A percentile compares a stretch with the other conserved stretches of the same genome.
Evolutionary conservation across 2,888 invertebrate genomes (phyloP).

Genomic region (Habroteleia sp.): DNA sequence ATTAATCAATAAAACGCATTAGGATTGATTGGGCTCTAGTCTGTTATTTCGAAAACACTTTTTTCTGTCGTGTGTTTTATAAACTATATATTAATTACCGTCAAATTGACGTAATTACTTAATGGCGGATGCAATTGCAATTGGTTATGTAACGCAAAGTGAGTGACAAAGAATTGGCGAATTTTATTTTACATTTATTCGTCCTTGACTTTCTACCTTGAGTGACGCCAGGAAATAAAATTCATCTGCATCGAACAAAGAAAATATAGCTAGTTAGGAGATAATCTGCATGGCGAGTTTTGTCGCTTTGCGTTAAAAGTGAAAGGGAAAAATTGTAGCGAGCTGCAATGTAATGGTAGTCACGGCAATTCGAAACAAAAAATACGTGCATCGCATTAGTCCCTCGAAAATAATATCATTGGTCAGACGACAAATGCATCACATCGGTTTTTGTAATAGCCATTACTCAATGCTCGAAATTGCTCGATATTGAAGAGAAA

Average conservation of each 20-base stretch:
- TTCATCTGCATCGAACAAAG: conserved; percentile 30
- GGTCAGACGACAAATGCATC: conserved; percentile 21
- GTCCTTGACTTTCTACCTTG: conserved; percentile 59
- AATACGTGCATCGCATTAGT: conserved; percentile 52
- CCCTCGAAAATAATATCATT: conserved; percentile 44
- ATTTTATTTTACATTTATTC: neutral
- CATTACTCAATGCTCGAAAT: conserved; percentile 43
- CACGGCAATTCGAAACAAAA: conserved; percentile 45
- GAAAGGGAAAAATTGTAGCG: conserved; percentile 48
- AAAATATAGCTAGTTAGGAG: conserved; percentile 23
- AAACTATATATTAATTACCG: too few species aligned
- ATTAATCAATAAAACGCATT: too few species aligned
- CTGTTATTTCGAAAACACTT: neutral
- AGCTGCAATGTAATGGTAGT: conserved; percentile 41
- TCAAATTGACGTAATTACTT: conserved; percentile 8
- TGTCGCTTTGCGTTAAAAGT: conserved; percentile 40
- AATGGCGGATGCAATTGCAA: conserved; percentile 5
- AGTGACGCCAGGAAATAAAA: conserved; percentile 43
- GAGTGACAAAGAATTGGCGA: neutral
- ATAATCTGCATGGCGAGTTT: conserved; percentile 23
- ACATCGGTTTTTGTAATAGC: conserved; percentile 38
- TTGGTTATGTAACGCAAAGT: conserved; percentile 11
- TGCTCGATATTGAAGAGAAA: conserved; percentile 13
- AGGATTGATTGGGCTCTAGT: too few species aligned
- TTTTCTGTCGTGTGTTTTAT: too few species aligned